Evolutionary conservation across 2,797 vertebrate species (phyloP), one percentile per base, ranked within the genome.

Genomic region (Rhinoraja longicauda): DNA sequence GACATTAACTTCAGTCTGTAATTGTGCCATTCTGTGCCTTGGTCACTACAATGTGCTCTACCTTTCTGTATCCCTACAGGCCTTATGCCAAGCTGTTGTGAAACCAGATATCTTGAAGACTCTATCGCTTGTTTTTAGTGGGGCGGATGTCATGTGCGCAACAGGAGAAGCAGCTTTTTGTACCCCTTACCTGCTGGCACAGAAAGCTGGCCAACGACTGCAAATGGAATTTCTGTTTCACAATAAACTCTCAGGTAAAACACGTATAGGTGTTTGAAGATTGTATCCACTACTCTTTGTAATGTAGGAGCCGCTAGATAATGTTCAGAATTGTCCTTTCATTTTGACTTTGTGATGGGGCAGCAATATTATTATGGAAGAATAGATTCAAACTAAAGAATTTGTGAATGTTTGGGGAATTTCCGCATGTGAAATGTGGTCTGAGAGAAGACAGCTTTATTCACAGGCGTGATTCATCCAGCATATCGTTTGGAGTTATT

Each of bases 211-310:
- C 21, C 99, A 99, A 94, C 96, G 96, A 75, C 96, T 99, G 15
- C 98, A 99, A 88, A 99, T 99, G 98, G 99, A 99, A 96, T 99
- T 99, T 93, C 96, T 99, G 82, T 97, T 98, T 95, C 98, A 99
- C 93, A 99, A 99, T 95, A 99, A 98, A 93, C 98, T 98, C 79
- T 98, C 97, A 94, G 98, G 98, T 99, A 94, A 45, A 94, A 0
- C 4, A 19, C 0, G 72, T 75, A 72, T 53, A 53, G 4, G 45
- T 53, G 24, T 73, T 91, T 73, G 67, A 53, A 9, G 90, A 24
- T 21, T 45, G 36, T 29, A 26, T 39, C n/a, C 29, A 19, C 29
- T 64, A 86, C 13, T 15, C 29, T 32, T 5, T 64, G 26, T 59
- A 62, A 12, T 84, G 57, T 59, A 57, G n/a, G 57, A 86, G 13